phyloP scores from a whole-genome alignment of 1,140 invertebrate genomes.

The Cherax destructor region DNA sequence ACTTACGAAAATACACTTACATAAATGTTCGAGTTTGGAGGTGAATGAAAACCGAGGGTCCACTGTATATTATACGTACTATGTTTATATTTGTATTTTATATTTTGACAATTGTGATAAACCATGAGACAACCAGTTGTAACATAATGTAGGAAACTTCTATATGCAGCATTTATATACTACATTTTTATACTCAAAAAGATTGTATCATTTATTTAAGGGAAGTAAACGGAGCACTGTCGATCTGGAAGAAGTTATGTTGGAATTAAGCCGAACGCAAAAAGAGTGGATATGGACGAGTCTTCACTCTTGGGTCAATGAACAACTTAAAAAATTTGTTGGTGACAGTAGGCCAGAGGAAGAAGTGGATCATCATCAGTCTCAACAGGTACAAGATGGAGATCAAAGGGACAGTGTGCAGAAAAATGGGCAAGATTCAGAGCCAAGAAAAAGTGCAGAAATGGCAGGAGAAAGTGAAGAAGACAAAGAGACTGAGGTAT shows the following conservation, averaged over 20 bases:
- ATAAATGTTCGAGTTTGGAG: no score
- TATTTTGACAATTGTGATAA: no score
- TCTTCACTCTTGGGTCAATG: neutral
- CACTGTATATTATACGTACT: no score
- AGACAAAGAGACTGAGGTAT: neutral
- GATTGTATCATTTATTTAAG: neutral
- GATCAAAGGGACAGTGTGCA: neutral
- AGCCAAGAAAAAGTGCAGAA: neutral
- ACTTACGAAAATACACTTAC: no score
- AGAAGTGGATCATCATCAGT: neutral
- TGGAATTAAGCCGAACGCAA: neutral
- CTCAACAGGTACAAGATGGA: neutral
- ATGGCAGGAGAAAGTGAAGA: neutral
- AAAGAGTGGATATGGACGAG: neutral
- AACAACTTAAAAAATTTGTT: neutral
- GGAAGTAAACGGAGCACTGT: slow-evolving; percentile 10
- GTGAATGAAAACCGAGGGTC: no score
- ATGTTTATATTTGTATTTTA: no score
- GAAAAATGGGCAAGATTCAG: neutral
- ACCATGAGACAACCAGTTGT: no score
- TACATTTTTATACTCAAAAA: no score
- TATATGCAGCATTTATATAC: no score
- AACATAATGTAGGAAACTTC: no score
- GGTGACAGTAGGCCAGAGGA: neutral
- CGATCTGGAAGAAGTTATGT: neutral